Evolutionary conservation across 2,797 vertebrate species (phyloP).

Genomic region (Mionectes olivaceus): DNA sequence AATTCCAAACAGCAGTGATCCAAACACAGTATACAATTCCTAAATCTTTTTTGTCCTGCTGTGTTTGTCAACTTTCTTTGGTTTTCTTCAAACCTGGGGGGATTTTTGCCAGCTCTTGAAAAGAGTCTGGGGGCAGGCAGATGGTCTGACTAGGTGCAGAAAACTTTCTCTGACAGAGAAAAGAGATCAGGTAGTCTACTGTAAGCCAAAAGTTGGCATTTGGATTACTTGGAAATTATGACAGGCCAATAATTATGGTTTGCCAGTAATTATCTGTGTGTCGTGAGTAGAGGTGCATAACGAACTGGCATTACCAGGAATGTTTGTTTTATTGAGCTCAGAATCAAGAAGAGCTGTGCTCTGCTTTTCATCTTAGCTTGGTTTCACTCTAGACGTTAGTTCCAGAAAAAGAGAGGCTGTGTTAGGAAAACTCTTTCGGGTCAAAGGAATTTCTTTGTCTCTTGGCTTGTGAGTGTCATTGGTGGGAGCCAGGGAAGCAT

Average conservation of each 20-base stretch:
- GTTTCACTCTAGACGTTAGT: background rate
- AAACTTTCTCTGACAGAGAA: background rate
- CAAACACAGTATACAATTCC: background rate
- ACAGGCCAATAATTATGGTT: background rate
- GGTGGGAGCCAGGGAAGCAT: background rate
- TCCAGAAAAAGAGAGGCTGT: background rate
- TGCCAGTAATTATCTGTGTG: background rate
- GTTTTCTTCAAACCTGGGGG: background rate
- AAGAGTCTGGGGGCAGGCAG: background rate
- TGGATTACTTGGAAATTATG: background rate
- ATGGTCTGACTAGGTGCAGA: background rate
- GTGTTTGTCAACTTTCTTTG: background rate
- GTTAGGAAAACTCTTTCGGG: background rate
- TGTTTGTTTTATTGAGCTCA: background rate
- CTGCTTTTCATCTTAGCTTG: background rate
- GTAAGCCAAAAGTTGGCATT: background rate
- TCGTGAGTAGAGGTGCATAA: background rate
- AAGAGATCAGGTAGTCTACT: background rate
- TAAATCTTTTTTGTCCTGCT: background rate
- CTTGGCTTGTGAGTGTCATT: background rate
- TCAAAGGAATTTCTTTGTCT: background rate
- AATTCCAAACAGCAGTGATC: background rate
- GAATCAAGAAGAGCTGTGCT: background rate
- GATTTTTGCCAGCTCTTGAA: background rate
- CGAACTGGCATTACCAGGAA: background rate